phyloP scores from a whole-genome alignment of 2,113 vertebrate species.

The Todiramphus chloris region DNA sequence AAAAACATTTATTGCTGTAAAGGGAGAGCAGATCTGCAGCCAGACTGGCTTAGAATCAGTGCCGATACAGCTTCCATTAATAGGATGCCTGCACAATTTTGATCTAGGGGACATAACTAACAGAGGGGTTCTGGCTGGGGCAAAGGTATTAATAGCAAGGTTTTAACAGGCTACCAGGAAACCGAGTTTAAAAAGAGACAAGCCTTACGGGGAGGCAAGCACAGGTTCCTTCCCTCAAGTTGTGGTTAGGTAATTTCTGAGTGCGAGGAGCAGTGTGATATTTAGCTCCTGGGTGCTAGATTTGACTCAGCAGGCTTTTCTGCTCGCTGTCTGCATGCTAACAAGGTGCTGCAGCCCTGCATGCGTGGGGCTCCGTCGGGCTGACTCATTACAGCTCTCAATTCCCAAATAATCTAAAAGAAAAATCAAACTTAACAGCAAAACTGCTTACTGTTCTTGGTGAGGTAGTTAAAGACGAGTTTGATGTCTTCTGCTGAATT shows the following conservation, averaged over 20 bases:
- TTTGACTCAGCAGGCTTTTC: conserved; percentile 38
- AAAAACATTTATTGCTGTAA: background rate
- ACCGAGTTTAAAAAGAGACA: background rate
- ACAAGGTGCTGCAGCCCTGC: conserved; percentile 6
- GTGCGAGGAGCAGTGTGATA: background rate
- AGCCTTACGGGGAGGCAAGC: background rate
- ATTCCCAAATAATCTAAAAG: background rate
- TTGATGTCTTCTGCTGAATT: background rate
- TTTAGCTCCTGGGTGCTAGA: background rate
- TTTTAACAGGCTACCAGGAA: background rate
- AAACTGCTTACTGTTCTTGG: background rate
- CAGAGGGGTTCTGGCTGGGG: background rate
- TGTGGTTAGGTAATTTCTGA: background rate
- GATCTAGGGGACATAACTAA: background rate
- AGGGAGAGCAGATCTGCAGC: background rate
- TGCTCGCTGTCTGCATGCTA: background rate
- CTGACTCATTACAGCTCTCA: background rate
- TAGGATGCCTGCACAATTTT: background rate
- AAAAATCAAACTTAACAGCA: background rate
- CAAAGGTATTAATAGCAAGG: background rate
- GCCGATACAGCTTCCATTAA: background rate
- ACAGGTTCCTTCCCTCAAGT: background rate
- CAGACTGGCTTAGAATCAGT: background rate
- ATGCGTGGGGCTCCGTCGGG: background rate
- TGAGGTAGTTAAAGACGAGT: background rate